Evolutionary conservation across 2,888 invertebrate species (phyloP), one percentile per base, ranked within the genome.

Genomic region (Lamellibrachia columna): DNA sequence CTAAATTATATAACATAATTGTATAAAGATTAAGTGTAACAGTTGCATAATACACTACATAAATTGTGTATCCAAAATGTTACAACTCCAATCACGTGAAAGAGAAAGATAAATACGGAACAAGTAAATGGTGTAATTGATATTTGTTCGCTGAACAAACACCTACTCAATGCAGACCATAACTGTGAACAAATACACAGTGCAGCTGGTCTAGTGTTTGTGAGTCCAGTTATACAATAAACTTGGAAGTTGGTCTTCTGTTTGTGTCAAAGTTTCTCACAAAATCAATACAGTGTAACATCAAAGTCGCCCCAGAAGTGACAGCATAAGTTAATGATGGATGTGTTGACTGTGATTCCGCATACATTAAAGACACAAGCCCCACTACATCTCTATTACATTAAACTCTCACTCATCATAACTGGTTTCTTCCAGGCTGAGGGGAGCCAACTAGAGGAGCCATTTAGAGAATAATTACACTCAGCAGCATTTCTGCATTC

Each of bases 261-360:
- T 58, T 58, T 58, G 75, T 15, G 75, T 75, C 75, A 75, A 75
- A 75, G 75, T 75, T 75, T 75, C 75, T 75, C 75, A 22, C 75
- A 75, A 75, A 58, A 75, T 75, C 75, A 75, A 75, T 75, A 75
- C 75, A 75, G 22, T 75, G 75, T 75, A 75, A 22, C 75, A 75
- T 22, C 6, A 6, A 75, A 75, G 75, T 75, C n/a, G 75, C 22
- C 75, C 22, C 75, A 75, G 75, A 75, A 75, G 75, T 75, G 75
- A 75, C 75, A 75, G 75, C 22, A 75, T 75, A 75, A n/a, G 15
- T 75, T 75, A 75, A 75, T 75, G 75, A 75, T 75, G 75, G 75
- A 75, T 75, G 15, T 15, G 6, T 0, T 15, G 22, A n/a, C 3
- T 15, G 75, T 75, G 75, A 75, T 75, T 75, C 75, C 15, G 75